These are phyloP conservation scores for Ceriagrion tenellum DNA, from an alignment of 2,888 invertebrate species.

Conservation along the genomic window DNA sequence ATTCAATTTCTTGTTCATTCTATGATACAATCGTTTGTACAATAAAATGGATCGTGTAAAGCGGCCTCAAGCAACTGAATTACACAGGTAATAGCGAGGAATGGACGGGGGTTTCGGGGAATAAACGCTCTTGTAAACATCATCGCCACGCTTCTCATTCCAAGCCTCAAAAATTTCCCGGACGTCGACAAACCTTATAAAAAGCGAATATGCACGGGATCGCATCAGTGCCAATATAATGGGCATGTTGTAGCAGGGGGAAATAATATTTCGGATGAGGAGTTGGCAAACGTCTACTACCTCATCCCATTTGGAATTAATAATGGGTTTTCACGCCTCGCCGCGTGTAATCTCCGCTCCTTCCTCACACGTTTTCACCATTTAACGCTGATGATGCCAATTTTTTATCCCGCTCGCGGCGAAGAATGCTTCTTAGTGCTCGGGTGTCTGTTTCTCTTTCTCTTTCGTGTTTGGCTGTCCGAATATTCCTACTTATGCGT, in stretches of 20 bases:
- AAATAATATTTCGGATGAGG: background rate
- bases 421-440: background rate
- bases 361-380: slow-evolving; percentile 12
- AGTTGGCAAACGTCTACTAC: background rate
- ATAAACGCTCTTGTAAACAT: background rate
- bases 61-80: too few relatives aligned
- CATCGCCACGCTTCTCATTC: background rate
- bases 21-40: too few relatives aligned
- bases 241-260: background rate
- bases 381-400: slow-evolving; percentile 47
- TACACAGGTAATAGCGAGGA: too few relatives aligned
- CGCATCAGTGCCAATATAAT: slow-evolving; percentile 4
- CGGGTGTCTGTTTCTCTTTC: background rate
- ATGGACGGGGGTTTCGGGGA: too few relatives aligned
- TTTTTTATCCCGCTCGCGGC: slow-evolving; percentile 7
- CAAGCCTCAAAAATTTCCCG: background rate
- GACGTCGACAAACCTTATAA: background rate
- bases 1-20: too few relatives aligned
- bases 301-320: slow-evolving; percentile 21
- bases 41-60: too few relatives aligned
- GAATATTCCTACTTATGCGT: background rate
- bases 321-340: slow-evolving; percentile 37
- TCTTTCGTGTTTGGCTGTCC: background rate
- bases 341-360: slow-evolving; percentile 9
- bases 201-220: background rate